These are phyloP conservation scores for Triplophysa dalaica DNA, from an alignment of 2,113 vertebrate genomes.

Conservation along the genomic window DNA sequence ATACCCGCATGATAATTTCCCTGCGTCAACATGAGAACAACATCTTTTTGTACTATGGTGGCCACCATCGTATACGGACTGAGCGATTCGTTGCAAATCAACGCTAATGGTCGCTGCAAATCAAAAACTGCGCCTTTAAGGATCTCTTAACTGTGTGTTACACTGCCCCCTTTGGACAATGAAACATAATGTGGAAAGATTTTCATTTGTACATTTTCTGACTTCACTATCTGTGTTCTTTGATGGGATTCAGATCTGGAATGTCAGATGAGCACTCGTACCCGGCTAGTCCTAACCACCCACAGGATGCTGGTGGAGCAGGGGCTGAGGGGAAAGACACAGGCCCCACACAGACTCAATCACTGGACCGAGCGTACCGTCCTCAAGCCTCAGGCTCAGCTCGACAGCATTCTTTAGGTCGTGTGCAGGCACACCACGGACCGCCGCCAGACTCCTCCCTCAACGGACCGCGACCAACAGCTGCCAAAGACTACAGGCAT, in stretches of 20 bases:
- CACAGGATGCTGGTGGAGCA: constrained; percentile 67
- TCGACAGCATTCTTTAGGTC: constrained; percentile 81
- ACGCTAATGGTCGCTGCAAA: too few species aligned
- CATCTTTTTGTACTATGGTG: too few species aligned
- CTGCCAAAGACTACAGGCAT: constrained; percentile 78
- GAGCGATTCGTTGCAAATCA: too few species aligned
- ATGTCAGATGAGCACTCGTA: constrained; percentile 79
- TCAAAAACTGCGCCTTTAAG: too few species aligned
- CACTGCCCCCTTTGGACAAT: constrained; percentile 30
- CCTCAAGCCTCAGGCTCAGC: constrained; percentile 57
- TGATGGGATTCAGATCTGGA: constrained; percentile 67
- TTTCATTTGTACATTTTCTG: background rate
- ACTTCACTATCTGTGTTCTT: background rate
- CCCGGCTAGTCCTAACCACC: constrained; percentile 75
- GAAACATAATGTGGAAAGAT: background rate
- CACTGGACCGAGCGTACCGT: constrained; percentile 75
- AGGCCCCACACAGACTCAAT: constrained; percentile 71
- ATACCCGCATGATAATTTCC: too few species aligned
- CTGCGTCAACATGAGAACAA: too few species aligned
- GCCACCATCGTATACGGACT: too few species aligned
- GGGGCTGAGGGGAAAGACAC: constrained; percentile 75
- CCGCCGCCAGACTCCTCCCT: constrained; percentile 71
- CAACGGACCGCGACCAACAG: constrained; percentile 72
- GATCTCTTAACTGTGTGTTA: background rate
- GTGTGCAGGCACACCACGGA: constrained; percentile 75